phyloP scores from a whole-genome alignment of 2,113 vertebrate genomes.

The Scalopus aquaticus region DNA sequence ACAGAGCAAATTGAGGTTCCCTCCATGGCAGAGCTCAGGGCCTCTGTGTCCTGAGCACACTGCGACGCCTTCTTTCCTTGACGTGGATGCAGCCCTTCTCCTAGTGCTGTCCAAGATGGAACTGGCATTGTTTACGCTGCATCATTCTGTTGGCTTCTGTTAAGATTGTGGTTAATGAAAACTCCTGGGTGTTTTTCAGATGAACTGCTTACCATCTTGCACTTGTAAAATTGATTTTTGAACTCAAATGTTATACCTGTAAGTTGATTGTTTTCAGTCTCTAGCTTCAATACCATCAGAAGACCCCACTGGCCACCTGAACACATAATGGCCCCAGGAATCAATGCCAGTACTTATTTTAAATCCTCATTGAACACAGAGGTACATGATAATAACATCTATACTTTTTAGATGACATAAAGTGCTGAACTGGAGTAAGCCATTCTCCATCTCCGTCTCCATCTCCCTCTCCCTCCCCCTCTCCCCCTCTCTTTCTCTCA shows the following conservation, averaged over 20 bases:
- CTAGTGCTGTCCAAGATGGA: not conserved
- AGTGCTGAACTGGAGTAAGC: not conserved
- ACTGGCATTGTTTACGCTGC: not conserved
- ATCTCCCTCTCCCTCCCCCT: too few relatives aligned
- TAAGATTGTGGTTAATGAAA: not conserved
- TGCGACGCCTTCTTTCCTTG: not conserved
- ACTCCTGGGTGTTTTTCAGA: not conserved
- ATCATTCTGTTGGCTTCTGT: not conserved
- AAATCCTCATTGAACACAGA: constrained; percentile 7
- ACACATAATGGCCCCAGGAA: not conserved
- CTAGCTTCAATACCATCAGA: not conserved
- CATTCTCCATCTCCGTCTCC: too few relatives aligned
- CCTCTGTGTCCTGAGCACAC: too few relatives aligned
- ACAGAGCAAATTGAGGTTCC: constrained; percentile 30
- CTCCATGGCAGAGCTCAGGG: fast-evolving
- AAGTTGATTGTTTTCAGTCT: not conserved
- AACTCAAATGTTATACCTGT: not conserved
- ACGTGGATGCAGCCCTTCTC: fast-evolving
- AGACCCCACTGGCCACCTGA: not conserved
- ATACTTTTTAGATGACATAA: not conserved
- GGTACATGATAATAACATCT: not conserved
- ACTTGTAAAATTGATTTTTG: constrained; percentile 58
- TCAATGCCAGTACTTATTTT: not conserved
- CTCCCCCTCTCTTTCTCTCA: not conserved
- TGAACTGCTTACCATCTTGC: constrained; percentile 28